Percentiles rank a stretch among this genome's conserved stretches.
These are phyloP conservation scores for Plutella xylostella DNA, from an alignment of 2,888 invertebrate genomes.

Conservation along the genomic window DNA sequence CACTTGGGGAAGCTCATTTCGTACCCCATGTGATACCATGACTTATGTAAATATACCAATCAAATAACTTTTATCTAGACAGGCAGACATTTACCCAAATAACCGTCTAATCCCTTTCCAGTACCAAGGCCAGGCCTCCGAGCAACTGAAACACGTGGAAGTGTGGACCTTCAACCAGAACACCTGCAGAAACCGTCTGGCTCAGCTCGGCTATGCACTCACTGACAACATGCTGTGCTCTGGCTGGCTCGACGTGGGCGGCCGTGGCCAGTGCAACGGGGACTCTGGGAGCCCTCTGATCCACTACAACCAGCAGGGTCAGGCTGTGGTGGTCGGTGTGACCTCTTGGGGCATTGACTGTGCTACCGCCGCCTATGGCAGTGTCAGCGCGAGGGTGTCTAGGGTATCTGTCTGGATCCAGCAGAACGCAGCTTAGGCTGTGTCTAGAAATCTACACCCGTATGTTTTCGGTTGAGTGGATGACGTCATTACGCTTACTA, in stretches of 20 bases:
- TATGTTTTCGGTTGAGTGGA: no score
- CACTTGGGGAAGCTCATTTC: no score
- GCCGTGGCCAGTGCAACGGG: neutral
- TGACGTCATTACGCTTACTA: no score
- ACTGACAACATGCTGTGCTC: conserved; percentile 1
- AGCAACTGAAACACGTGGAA: neutral
- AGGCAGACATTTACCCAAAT: no score
- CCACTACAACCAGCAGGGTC: no score
- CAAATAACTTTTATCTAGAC: no score
- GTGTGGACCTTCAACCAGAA: neutral
- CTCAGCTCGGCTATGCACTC: neutral
- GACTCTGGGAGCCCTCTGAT: neutral
- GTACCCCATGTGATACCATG: no score
- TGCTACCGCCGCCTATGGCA: neutral
- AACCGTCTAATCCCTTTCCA: no score
- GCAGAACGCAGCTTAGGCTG: neutral
- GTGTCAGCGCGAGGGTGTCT: neutral
- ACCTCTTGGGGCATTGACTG: neutral
- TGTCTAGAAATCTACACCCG: no score
- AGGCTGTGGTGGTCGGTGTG: neutral
- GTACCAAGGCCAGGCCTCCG: neutral
- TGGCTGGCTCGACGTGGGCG: neutral
- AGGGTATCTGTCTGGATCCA: neutral
- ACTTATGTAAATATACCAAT: no score
- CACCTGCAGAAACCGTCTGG: neutral